phyloP scores from a whole-genome alignment of 2,797 vertebrate species.

The Ataeniobius toweri region DNA sequence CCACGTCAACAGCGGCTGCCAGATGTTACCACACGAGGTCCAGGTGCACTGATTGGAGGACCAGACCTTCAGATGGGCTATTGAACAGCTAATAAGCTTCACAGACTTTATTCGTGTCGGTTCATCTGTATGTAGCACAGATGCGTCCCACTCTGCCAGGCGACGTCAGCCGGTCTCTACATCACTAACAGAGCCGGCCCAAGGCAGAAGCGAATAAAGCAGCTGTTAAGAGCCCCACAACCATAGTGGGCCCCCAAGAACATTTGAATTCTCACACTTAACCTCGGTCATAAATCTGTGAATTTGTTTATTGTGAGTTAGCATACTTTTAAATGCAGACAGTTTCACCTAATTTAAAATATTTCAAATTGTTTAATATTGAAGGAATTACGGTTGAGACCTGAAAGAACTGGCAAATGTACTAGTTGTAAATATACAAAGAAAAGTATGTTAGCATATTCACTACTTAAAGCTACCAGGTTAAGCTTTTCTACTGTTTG shows the following conservation, averaged over 20 bases:
- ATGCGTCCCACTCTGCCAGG: conserved; percentile 21
- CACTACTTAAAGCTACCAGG: conserved; percentile 3
- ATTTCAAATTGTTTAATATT: neutral
- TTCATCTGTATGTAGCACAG: conserved; percentile 40
- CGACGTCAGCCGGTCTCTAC: conserved; percentile 26
- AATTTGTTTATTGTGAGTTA: no score
- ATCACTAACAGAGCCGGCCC: neutral
- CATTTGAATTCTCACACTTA: neutral
- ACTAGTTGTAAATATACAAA: conserved; percentile 1
- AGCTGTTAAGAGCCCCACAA: no score
- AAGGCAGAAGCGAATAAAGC: neutral
- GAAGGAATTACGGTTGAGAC: neutral
- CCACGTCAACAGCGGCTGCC: conserved; percentile 95
- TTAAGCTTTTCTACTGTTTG: neutral
- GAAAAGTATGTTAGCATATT: neutral
- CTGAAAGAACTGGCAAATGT: neutral
- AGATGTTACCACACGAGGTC: conserved; percentile 92
- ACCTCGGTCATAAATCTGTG: neutral
- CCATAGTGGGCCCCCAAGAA: no score
- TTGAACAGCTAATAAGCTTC: conserved; percentile 62
- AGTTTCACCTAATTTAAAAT: neutral
- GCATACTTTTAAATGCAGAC: no score
- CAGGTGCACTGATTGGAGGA: conserved; percentile 84
- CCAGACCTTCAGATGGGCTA: conserved; percentile 4
- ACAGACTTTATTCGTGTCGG: conserved; percentile 37